Evolutionary conservation across 1,140 invertebrate species (phyloP).

Genomic region (Nebria ingens): DNA sequence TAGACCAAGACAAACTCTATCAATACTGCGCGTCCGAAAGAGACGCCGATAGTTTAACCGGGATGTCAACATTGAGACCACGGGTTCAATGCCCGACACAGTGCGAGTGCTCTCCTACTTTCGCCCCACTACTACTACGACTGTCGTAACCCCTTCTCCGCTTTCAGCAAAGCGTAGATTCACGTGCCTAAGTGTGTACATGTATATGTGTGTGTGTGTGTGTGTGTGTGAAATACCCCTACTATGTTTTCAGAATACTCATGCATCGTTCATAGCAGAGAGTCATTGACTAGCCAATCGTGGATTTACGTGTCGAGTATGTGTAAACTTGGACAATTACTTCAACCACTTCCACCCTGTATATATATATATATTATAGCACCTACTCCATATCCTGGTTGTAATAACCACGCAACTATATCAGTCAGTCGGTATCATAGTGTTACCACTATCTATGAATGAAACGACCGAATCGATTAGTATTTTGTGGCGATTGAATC

Average conservation of each 20-base stretch:
- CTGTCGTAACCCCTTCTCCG: constrained; percentile 15
- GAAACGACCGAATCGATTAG: too few relatives aligned
- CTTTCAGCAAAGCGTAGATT: neutral
- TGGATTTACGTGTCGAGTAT: neutral
- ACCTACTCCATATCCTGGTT: too few relatives aligned
- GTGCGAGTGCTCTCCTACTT: constrained; percentile 23
- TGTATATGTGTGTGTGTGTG: too few relatives aligned
- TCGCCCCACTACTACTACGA: constrained; percentile 22
- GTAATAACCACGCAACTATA: too few relatives aligned
- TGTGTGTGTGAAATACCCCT: too few relatives aligned
- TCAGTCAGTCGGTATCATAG: too few relatives aligned
- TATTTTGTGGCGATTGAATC: too few relatives aligned
- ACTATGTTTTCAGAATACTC: neutral
- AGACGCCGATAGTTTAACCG: constrained; percentile 20
- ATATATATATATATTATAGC: too few relatives aligned
- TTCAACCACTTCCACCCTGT: neutral
- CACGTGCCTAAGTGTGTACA: neutral
- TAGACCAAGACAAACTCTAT: too few relatives aligned
- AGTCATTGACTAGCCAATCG: neutral
- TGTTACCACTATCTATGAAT: too few relatives aligned
- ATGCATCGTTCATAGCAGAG: too few relatives aligned
- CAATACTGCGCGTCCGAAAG: constrained; percentile 14
- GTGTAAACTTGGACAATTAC: neutral
- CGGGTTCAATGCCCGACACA: constrained; percentile 27
- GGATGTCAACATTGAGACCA: constrained; percentile 29